phyloP scores from a whole-genome alignment of 2,888 invertebrate genomes.

The Tenodera sinensis region DNA sequence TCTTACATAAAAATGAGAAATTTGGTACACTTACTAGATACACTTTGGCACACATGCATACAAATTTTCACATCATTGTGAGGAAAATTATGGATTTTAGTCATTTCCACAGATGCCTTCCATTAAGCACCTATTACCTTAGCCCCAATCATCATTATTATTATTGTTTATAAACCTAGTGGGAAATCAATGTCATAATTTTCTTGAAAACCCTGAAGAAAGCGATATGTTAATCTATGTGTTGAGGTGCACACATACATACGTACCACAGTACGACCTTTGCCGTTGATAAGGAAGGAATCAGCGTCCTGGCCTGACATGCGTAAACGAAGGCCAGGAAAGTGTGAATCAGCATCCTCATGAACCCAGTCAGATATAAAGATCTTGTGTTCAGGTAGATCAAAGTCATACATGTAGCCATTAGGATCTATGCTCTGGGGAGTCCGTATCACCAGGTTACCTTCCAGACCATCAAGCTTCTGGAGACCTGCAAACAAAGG shows the following conservation, averaged over 20 bases:
- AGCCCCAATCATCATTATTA: no score
- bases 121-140: no score
- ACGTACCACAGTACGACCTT: constrained; percentile 34
- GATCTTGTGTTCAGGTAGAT: constrained; percentile 45
- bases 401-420: constrained; percentile 42
- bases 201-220: background rate
- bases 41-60: no score
- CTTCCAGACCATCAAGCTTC: constrained; percentile 43
- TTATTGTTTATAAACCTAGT: no score
- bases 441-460: constrained; percentile 41
- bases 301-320: constrained; percentile 36
- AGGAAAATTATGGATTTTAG: no score
- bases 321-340: constrained; percentile 36
- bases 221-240: background rate
- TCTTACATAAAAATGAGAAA: no score
- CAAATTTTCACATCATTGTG: no score
- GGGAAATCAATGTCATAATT: no score
- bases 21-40: no score
- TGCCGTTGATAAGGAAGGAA: constrained; percentile 34
- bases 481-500: constrained; percentile 40
- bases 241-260: background rate
- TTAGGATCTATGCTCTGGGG: constrained; percentile 35
- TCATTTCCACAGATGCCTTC: no score
- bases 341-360: constrained; percentile 36
- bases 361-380: constrained; percentile 47